A percentile compares a stretch with the other conserved stretches of the same genome.
Conservation (phyloP, 2,888 invertebrate genomes). For the Orchesellides sinensis region DNA sequence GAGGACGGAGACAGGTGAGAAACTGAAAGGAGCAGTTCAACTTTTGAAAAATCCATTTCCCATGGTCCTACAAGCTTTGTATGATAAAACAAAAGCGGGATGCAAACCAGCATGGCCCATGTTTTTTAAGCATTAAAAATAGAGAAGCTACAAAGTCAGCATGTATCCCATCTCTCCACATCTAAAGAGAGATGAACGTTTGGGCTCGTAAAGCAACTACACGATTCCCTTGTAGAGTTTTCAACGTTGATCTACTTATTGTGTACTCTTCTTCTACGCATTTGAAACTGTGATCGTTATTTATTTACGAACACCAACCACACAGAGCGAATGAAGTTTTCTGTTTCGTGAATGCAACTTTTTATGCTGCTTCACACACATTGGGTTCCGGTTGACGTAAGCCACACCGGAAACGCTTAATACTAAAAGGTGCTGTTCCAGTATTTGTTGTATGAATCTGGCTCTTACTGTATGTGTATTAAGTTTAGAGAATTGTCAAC, state of each 20-base stretch:
- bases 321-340: background rate
- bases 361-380: background rate
- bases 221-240: no score
- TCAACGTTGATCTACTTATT: background rate
- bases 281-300: background rate
- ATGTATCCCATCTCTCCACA: no score
- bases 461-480: no score
- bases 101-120: background rate
- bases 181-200: no score
- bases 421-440: background rate
- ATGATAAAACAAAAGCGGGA: conserved; percentile 7
- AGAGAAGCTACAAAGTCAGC: no score
- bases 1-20: conserved; percentile 9
- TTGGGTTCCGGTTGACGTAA: conserved; percentile 48
- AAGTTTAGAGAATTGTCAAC: no score
- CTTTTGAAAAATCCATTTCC: background rate
- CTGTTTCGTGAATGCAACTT: background rate
- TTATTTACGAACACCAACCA: background rate
- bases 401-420: conserved; percentile 40
- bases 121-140: no score
- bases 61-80: background rate
- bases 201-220: no score
- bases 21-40: background rate
- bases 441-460: no score
- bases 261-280: background rate